These are phyloP conservation scores for Peromyscus attwateri DNA, from an alignment of 2,797 vertebrate genomes.

Conservation along the genomic window DNA sequence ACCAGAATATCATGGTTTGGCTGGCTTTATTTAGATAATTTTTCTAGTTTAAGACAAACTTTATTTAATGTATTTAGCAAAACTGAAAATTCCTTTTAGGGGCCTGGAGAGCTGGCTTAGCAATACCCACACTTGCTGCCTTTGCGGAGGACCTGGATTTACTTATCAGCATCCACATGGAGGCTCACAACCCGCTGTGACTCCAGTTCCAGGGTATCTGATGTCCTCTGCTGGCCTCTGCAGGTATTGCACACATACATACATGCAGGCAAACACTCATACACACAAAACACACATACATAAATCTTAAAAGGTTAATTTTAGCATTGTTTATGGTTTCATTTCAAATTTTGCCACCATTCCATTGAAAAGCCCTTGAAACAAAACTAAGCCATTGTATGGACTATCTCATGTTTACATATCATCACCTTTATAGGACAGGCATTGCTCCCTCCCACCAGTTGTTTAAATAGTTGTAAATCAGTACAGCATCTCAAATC, in stretches of 20 bases:
- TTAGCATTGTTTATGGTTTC: neutral
- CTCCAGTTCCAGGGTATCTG: neutral
- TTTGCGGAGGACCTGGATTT: neutral
- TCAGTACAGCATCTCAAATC: conserved; percentile 48
- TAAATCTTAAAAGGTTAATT: neutral
- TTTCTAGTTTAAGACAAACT: neutral
- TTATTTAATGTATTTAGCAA: conserved; percentile 19
- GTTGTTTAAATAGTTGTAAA: conserved; percentile 61
- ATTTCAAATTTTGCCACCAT: conserved; percentile 24
- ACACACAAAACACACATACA: neutral
- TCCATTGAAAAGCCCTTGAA: neutral
- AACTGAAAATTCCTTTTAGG: conserved; percentile 38
- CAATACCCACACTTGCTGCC: neutral
- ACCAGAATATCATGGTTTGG: neutral
- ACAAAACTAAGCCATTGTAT: neutral
- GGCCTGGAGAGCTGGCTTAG: neutral
- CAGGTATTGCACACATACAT: neutral
- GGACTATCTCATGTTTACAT: neutral
- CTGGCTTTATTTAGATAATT: conserved; percentile 51
- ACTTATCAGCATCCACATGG: neutral
- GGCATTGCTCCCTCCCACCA: conserved; percentile 31
- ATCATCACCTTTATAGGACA: neutral
- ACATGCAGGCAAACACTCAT: no score
- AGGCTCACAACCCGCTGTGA: neutral
- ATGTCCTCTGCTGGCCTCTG: neutral